Percentiles rank a stretch among this genome's conserved stretches.
Evolutionary conservation across 2,113 vertebrate species (phyloP).

Genomic region (Erythrocebus patas): DNA sequence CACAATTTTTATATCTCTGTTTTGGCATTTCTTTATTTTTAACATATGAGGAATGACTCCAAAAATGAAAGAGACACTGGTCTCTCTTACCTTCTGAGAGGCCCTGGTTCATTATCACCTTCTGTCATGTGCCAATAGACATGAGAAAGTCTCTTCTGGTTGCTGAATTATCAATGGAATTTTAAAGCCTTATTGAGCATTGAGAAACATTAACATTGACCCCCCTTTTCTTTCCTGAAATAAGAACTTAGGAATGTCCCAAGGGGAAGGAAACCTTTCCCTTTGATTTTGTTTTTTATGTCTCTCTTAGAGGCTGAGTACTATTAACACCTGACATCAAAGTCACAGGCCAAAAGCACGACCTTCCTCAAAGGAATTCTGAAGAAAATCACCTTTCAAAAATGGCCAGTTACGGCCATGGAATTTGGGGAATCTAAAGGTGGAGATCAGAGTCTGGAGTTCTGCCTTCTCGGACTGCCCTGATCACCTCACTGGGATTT

Average conservation of each 20-base stretch:
- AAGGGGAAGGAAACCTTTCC: neutral
- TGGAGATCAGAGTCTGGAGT: neutral
- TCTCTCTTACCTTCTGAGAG: neutral
- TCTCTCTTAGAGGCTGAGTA: neutral
- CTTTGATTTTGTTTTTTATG: conserved; percentile 40
- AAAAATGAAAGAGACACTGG: neutral
- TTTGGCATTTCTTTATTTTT: neutral
- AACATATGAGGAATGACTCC: neutral
- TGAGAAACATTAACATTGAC: neutral
- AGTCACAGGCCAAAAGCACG: conserved; percentile 1
- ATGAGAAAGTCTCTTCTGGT: neutral
- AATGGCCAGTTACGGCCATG: neutral
- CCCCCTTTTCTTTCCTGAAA: neutral
- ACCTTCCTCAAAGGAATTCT: conserved; percentile 35
- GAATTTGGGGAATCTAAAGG: neutral
- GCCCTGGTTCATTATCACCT: neutral
- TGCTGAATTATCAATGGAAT: neutral
- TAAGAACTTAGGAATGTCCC: conserved; percentile 29
- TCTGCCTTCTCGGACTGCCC: neutral
- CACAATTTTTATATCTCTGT: neutral
- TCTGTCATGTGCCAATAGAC: neutral
- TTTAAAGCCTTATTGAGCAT: neutral
- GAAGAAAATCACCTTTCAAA: conserved; percentile 44
- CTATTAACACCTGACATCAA: conserved; percentile 60
- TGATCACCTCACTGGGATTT: neutral